These are phyloP conservation scores for Merluccius polli DNA, from an alignment of 2,797 vertebrate genomes.

Conservation along the genomic window DNA sequence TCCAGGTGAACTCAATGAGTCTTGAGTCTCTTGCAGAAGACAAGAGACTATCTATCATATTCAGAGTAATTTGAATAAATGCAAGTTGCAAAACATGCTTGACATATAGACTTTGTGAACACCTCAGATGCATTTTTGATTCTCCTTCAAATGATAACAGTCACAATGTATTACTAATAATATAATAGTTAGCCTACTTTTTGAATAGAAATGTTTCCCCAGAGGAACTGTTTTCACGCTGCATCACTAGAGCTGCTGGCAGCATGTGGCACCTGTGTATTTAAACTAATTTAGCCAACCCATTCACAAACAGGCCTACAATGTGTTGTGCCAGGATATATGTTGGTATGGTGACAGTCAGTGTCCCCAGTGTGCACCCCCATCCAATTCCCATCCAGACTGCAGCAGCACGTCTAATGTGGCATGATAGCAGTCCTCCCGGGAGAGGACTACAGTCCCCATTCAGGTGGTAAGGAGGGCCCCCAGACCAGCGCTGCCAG, in stretches of 20 bases:
- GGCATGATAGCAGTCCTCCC: conserved; percentile 20
- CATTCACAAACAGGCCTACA: neutral
- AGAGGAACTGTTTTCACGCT: neutral
- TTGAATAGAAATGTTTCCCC: neutral
- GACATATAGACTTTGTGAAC: neutral
- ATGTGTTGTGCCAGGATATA: neutral
- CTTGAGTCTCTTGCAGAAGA: no score
- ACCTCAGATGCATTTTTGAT: neutral
- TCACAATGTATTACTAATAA: neutral
- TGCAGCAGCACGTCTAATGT: conserved; percentile 18
- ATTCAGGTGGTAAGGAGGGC: conserved; percentile 55
- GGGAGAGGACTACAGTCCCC: conserved; percentile 27
- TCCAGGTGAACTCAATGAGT: no score
- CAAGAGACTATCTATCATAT: neutral
- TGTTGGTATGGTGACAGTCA: neutral
- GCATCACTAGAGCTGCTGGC: neutral
- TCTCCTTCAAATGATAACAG: neutral
- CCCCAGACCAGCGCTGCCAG: conserved; percentile 48
- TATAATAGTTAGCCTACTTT: no score
- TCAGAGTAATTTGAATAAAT: neutral
- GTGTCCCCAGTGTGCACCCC: neutral
- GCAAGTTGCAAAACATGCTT: neutral
- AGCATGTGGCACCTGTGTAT: neutral
- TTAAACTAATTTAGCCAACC: neutral
- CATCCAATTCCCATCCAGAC: conserved; percentile 11